Percentiles rank a stretch among this genome's conserved stretches.
phyloP scores from a whole-genome alignment of 2,888 invertebrate species.

The Heterodera filipjevi region DNA sequence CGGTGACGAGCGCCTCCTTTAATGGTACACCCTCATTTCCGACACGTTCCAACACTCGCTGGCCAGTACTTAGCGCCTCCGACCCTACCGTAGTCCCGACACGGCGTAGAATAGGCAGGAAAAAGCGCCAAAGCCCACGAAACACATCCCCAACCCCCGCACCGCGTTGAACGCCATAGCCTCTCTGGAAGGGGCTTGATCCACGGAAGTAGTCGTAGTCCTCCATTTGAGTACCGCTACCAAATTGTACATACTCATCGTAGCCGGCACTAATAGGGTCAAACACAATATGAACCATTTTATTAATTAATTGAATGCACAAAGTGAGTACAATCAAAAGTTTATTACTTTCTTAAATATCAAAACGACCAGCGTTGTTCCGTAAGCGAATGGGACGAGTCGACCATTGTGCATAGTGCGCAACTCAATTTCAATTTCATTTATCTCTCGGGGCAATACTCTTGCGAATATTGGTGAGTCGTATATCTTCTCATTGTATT shows the following conservation, averaged over 20 bases:
- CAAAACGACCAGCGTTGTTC: too few relatives aligned
- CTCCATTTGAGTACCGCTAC: neutral
- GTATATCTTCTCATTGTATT: constrained; percentile 16
- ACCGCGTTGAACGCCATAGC: constrained; percentile 17
- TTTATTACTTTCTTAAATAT: constrained; percentile 23
- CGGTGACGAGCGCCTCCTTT: too few relatives aligned
- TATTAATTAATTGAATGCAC: too few relatives aligned
- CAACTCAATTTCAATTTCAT: constrained; percentile 19
- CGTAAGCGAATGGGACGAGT: too few relatives aligned
- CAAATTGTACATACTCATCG: neutral
- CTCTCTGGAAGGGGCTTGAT: neutral
- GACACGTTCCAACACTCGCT: too few relatives aligned
- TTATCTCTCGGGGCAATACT: constrained; percentile 23
- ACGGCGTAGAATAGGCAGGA: constrained; percentile 25
- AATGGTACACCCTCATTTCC: too few relatives aligned
- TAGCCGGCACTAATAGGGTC: neutral
- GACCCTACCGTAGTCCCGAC: too few relatives aligned
- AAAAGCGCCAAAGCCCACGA: constrained; percentile 10
- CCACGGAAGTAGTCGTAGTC: constrained; percentile 2
- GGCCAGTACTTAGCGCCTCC: too few relatives aligned
- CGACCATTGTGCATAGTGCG: neutral
- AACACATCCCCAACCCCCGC: constrained; percentile 17
- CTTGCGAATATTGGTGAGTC: neutral
- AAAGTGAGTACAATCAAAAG: neutral
- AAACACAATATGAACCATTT: neutral